phyloP scores from a whole-genome alignment of 2,113 vertebrate species.

The Ceratotherium simum region DNA sequence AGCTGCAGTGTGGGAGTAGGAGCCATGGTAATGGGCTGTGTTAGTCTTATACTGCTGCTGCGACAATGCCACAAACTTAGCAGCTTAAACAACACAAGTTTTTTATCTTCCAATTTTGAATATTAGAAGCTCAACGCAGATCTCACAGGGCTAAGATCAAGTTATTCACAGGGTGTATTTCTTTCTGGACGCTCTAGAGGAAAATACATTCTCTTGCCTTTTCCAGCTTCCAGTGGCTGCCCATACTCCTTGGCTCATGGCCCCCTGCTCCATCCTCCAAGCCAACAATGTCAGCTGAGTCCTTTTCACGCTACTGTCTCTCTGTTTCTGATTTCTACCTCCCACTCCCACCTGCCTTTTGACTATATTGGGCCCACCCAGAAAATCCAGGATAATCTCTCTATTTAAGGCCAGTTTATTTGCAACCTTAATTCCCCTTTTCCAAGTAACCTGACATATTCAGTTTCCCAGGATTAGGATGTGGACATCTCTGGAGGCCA shows the following conservation, averaged over 20 bases:
- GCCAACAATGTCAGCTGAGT: neutral
- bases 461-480: neutral
- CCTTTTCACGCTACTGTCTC: neutral
- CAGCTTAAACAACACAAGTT: neutral
- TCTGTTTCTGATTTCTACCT: neutral
- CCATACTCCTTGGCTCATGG: neutral
- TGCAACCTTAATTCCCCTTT: neutral
- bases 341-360: neutral
- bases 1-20: neutral
- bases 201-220: neutral
- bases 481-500: fast-evolving
- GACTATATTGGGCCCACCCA: neutral
- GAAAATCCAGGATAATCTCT: neutral
- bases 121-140: neutral
- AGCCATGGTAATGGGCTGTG: neutral
- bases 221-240: neutral
- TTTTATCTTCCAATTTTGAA: neutral
- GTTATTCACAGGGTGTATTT: fast-evolving
- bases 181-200: neutral
- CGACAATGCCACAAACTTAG: neutral
- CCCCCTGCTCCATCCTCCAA: neutral
- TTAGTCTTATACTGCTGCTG: neutral
- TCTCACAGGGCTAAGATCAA: neutral
- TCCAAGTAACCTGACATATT: neutral
- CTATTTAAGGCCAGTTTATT: neutral